Percentiles rank a stretch among this genome's conserved stretches.
These are phyloP conservation scores for Lepidurus couesii DNA, from an alignment of 1,140 invertebrate species.

Conservation along the genomic window DNA sequence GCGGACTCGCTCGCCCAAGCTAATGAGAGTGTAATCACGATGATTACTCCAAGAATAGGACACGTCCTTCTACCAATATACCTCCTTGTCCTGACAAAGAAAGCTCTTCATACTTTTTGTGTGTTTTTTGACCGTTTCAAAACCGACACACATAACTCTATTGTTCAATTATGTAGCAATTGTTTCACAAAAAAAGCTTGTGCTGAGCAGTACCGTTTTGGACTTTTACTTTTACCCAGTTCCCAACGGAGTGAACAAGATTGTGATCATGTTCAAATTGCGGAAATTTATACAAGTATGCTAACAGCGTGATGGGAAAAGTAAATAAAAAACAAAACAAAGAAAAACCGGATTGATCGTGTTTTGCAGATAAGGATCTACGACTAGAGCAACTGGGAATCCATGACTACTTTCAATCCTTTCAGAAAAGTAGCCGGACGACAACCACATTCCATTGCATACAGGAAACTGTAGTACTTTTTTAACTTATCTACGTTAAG, in stretches of 20 bases:
- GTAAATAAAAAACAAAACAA: neutral
- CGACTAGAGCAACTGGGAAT: neutral
- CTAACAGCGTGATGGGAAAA: neutral
- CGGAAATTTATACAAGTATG: neutral
- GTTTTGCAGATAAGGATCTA: neutral
- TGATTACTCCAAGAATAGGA: neutral
- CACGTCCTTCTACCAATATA: neutral
- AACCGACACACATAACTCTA: neutral
- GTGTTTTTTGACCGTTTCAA: neutral
- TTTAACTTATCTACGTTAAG: neutral
- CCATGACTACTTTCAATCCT: neutral
- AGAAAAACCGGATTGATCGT: neutral
- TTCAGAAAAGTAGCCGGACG: neutral
- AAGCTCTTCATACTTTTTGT: neutral
- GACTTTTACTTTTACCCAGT: neutral
- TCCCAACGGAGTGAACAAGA: neutral
- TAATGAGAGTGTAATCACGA: constrained; percentile 12
- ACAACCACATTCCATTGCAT: neutral
- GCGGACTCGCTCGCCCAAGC: neutral
- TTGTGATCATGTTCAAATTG: constrained; percentile 4
- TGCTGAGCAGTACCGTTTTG: neutral
- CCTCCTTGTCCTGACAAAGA: neutral
- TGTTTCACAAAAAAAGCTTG: neutral
- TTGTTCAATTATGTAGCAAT: neutral
- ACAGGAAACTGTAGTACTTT: neutral